Evolutionary conservation across 1,140 invertebrate genomes (phyloP).

Genomic region (Zaprionus ornatus): DNA sequence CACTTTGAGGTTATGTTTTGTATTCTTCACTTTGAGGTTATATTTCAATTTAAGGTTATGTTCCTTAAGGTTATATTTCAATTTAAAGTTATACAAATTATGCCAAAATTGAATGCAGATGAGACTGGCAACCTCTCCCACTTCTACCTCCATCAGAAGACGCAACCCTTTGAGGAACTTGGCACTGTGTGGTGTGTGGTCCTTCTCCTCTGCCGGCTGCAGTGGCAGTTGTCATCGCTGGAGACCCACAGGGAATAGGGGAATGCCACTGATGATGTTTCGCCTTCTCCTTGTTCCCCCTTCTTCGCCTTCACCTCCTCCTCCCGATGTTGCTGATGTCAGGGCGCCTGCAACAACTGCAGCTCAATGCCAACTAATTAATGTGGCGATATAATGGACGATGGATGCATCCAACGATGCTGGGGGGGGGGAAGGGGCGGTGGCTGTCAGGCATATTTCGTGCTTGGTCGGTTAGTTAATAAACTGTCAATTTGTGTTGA

Average conservation of each 20-base stretch:
- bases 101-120: background rate
- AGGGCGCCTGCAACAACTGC: conserved; percentile 37
- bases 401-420: conserved; percentile 30
- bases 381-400: conserved; percentile 72
- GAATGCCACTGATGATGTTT: conserved; percentile 27
- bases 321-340: conserved; percentile 12
- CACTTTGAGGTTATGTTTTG: too few species aligned
- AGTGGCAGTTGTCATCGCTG: conserved; percentile 21
- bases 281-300: too few species aligned
- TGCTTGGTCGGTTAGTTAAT: conserved; percentile 70
- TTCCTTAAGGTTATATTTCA: background rate
- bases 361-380: conserved; percentile 77
- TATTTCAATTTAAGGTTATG: background rate
- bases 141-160: too few species aligned
- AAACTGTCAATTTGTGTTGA: conserved; percentile 71
- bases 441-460: conserved; percentile 64
- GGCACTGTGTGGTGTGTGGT: background rate
- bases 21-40: background rate
- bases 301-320: background rate
- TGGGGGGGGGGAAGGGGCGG: conserved; percentile 46
- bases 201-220: background rate
- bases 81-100: background rate
- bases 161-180: background rate
- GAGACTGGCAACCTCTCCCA: background rate
- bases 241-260: conserved; percentile 37